phyloP scores from a whole-genome alignment of 2,113 vertebrate genomes.

The Garra rufa region DNA sequence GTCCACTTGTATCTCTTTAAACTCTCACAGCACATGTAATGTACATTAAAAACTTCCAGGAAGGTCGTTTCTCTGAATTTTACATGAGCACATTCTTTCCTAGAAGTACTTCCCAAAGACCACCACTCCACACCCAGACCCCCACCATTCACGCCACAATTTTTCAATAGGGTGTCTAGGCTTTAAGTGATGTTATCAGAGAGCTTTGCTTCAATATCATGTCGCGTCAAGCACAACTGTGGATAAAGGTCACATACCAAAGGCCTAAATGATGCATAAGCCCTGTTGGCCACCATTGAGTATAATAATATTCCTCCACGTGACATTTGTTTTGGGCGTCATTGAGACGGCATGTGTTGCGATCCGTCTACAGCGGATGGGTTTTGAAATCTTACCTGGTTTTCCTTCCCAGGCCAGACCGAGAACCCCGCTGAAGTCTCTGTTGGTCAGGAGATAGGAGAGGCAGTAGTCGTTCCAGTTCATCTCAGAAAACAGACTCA shows the following conservation, averaged over 20 bases:
- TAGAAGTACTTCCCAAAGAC: background rate
- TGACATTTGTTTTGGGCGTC: background rate
- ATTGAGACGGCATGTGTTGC: background rate
- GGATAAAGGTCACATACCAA: slow-evolving; percentile 37
- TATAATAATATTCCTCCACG: background rate
- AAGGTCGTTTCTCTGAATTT: slow-evolving; percentile 3
- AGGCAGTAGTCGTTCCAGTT: slow-evolving; percentile 82
- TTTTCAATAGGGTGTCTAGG: slow-evolving; percentile 7
- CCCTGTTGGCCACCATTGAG: background rate
- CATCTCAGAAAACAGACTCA: slow-evolving; percentile 76
- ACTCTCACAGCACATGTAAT: background rate
- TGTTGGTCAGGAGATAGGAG: slow-evolving; percentile 80
- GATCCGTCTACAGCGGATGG: background rate
- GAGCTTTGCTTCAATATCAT: background rate
- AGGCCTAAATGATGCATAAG: background rate
- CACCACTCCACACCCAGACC: background rate
- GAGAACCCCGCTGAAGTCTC: slow-evolving; percentile 81
- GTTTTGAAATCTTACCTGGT: slow-evolving; percentile 67
- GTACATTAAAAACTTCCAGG: background rate
- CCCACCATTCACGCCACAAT: background rate
- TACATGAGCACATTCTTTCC: background rate
- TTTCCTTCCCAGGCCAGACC: slow-evolving; percentile 83
- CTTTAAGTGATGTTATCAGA: slow-evolving; percentile 46
- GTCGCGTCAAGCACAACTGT: background rate
- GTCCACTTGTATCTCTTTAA: background rate